Evolutionary conservation across 2,797 vertebrate genomes (phyloP).

Genomic region (Scolopax bukidnonensis): DNA sequence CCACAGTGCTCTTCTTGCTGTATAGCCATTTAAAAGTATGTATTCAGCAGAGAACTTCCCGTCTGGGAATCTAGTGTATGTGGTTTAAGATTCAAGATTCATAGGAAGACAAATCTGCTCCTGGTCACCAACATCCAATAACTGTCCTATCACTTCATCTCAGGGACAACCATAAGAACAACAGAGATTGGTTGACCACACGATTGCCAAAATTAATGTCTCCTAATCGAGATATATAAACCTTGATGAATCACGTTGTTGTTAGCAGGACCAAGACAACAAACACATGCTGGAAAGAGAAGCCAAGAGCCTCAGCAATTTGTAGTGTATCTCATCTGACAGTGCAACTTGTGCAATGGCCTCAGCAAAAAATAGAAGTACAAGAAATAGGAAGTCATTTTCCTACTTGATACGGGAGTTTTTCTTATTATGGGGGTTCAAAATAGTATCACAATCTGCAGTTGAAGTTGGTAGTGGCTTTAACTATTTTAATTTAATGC

Average conservation of each 20-base stretch:
- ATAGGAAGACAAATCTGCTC: not conserved
- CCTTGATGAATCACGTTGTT: not conserved
- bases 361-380: not conserved
- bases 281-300: not conserved
- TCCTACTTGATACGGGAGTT: not conserved
- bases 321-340: not conserved
- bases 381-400: not conserved
- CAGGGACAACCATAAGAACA: not conserved
- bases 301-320: not conserved
- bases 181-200: not conserved
- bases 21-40: constrained; percentile 23
- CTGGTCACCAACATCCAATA: not conserved
- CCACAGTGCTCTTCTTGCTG: constrained; percentile 35
- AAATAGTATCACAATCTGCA: not conserved
- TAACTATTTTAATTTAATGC: not conserved
- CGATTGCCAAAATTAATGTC: not conserved
- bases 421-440: not conserved
- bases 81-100: not conserved
- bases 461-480: not conserved
- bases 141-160: not conserved
- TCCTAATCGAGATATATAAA: not conserved
- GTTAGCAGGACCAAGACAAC: not conserved
- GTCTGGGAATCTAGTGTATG: not conserved
- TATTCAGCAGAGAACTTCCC: constrained; percentile 51
- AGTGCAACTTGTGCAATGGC: not conserved